A percentile compares a stretch with the other conserved stretches of the same genome.
Evolutionary conservation across 2,113 vertebrate genomes (phyloP).

Genomic region (Ictidomys tridecemlineatus): DNA sequence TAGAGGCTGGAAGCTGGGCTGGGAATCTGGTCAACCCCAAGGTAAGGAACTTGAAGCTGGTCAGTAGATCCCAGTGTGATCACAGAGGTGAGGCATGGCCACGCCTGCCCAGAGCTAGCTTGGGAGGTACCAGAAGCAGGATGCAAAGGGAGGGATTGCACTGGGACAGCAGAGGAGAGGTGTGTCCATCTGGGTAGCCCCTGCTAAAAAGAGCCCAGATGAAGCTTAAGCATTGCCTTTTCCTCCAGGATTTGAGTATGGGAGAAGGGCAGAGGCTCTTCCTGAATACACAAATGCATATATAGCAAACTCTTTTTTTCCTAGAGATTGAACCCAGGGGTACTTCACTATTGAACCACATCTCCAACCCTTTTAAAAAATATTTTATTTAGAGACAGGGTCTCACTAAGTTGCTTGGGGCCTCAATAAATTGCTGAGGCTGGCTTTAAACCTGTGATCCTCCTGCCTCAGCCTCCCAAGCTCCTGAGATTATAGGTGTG

Average conservation of each 20-base stretch:
- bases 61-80: neutral
- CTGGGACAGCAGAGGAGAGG: fast-evolving
- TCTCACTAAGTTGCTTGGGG: no score
- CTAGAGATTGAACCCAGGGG: no score
- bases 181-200: no score
- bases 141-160: neutral
- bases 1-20: neutral
- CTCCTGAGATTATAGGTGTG: no score
- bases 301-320: no score
- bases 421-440: no score
- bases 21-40: neutral
- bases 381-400: no score
- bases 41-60: neutral
- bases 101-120: neutral
- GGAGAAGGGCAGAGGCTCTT: neutral
- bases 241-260: neutral
- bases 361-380: no score
- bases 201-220: neutral
- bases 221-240: neutral
- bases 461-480: no score
- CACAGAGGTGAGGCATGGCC: neutral
- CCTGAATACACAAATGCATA: fast-evolving
- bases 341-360: no score
- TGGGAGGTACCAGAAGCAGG: neutral
- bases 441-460: no score